Percentiles rank a stretch among this genome's conserved stretches.
Conservation (phyloP, 2,113 vertebrate species). For the Lanius ludovicianus region DNA sequence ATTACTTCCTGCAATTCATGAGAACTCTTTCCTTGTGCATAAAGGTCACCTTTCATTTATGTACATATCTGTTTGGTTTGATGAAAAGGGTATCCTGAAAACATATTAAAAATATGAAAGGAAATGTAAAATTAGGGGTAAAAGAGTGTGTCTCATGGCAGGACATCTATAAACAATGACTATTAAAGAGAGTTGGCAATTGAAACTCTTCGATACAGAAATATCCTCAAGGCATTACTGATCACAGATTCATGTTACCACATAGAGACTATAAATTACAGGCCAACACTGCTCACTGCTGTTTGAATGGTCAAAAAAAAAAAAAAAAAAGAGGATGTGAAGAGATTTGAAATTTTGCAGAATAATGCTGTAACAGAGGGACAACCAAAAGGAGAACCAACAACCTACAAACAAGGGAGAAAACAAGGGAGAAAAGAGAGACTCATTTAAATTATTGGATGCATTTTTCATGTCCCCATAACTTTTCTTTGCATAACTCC, state of each 20-base stretch:
- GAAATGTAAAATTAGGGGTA: conserved; percentile 4
- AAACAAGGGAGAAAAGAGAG: not conserved
- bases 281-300: not conserved
- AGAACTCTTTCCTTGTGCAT: conserved; percentile 64
- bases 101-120: not conserved
- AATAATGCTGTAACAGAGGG: not conserved
- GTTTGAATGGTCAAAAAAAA: not conserved
- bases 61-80: conserved; percentile 30
- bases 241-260: not conserved
- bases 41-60: conserved; percentile 75
- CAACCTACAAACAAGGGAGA: not conserved
- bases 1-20: conserved; percentile 73
- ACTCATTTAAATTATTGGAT: not conserved
- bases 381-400: not conserved
- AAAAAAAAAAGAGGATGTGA: not conserved
- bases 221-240: not conserved
- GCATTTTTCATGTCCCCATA: not conserved
- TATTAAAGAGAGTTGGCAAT: not conserved
- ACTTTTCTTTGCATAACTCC: not conserved
- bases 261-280: not conserved
- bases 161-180: conserved; percentile 5
- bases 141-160: not conserved
- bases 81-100: conserved; percentile 51
- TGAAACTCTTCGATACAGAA: not conserved
- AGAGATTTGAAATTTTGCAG: not conserved